phyloP scores from a whole-genome alignment of 2,888 invertebrate species.

The Dynastes tityus region DNA sequence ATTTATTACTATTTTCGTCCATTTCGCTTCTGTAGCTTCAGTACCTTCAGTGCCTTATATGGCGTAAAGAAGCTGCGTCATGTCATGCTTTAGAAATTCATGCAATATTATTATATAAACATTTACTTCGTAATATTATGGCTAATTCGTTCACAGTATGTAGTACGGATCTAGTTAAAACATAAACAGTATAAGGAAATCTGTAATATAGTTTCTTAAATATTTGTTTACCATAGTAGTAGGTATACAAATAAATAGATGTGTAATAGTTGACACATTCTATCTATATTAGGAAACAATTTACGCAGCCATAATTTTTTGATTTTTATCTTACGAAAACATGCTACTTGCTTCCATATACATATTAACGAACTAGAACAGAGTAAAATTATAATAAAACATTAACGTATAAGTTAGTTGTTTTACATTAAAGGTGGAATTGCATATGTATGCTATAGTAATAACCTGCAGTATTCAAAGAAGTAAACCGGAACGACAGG shows the following conservation, averaged over 20 bases:
- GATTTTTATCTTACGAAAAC: too few relatives aligned
- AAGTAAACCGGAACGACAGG: too few relatives aligned
- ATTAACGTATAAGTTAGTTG: too few relatives aligned
- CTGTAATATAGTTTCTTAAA: slow-evolving; percentile 8
- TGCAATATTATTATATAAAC: background rate
- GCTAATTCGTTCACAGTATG: background rate
- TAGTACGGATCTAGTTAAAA: background rate
- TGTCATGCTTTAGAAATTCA: background rate
- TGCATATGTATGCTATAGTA: too few relatives aligned
- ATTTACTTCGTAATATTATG: background rate
- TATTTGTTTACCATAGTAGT: slow-evolving; percentile 4
- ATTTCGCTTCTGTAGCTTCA: background rate
- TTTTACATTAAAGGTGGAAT: too few relatives aligned
- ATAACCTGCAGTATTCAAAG: too few relatives aligned
- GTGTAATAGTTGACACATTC: too few relatives aligned
- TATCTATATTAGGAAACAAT: too few relatives aligned
- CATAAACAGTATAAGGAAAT: slow-evolving; percentile 14
- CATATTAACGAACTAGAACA: too few relatives aligned
- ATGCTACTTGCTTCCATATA: too few relatives aligned
- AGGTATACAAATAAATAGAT: background rate
- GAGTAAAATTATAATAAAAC: too few relatives aligned
- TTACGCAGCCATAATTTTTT: too few relatives aligned
- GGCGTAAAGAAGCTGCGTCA: background rate
- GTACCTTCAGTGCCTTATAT: background rate
- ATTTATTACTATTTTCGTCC: background rate